A percentile compares a stretch with the other conserved stretches of the same genome.
These are phyloP conservation scores for Haliclona indistincta DNA, from an alignment of 37 sponge, comb jelly and placozoan species.

Conservation along the genomic window DNA sequence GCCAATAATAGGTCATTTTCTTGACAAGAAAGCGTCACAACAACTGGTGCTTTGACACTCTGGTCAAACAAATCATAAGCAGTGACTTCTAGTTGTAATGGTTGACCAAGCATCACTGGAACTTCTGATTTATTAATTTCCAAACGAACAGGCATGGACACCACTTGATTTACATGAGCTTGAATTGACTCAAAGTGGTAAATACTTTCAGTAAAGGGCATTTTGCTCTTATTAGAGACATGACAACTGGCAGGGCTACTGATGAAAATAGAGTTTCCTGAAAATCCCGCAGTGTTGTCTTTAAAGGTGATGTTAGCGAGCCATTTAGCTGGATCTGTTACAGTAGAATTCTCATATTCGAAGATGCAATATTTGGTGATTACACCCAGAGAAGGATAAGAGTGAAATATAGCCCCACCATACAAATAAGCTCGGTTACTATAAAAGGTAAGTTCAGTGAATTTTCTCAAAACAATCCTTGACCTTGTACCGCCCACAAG, in stretches of 20 bases:
- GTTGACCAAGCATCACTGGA: neutral
- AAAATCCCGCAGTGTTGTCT: neutral
- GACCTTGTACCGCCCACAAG: neutral
- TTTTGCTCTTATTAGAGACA: neutral
- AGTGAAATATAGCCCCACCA: neutral
- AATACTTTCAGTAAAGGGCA: neutral
- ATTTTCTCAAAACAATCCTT: neutral
- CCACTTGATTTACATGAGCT: neutral
- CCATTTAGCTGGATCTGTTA: neutral
- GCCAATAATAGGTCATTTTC: neutral
- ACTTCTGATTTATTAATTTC: no score
- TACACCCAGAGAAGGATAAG: neutral
- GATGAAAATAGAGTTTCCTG: neutral
- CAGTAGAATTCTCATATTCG: neutral
- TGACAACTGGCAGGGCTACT: conserved; percentile 6
- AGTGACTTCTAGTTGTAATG: neutral
- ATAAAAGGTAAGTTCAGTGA: neutral
- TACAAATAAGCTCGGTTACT: neutral
- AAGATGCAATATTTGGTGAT: conserved; percentile 1
- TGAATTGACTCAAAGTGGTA: neutral
- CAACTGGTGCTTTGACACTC: neutral
- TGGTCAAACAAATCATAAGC: neutral
- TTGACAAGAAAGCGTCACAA: neutral
- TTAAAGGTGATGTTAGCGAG: neutral
- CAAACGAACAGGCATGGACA: neutral